Percentiles rank a stretch among this genome's conserved stretches.
Evolutionary conservation across 2,113 vertebrate genomes (phyloP).

Genomic region (Bambusicola thoracicus): DNA sequence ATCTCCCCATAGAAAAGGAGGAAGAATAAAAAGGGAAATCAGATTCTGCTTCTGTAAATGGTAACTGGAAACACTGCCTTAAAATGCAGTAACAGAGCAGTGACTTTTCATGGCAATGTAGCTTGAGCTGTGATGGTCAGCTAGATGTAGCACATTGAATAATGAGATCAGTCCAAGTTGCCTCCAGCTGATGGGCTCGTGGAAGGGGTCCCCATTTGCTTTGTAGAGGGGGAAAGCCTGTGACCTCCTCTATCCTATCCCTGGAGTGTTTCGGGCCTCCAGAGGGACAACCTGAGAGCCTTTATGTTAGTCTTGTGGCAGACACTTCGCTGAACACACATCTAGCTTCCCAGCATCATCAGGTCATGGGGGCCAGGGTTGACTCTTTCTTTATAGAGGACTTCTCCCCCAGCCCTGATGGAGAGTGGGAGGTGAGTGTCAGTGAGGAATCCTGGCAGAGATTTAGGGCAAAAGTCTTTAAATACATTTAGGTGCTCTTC

Average conservation of each 20-base stretch:
- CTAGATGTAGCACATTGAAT: rapidly evolving
- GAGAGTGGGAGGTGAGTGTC: background rate
- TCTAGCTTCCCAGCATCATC: background rate
- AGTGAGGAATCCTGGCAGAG: background rate
- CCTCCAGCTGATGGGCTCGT: background rate
- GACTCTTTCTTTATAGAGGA: background rate
- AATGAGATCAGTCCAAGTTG: background rate
- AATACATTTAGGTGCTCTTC: background rate
- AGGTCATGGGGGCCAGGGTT: background rate
- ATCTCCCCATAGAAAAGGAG: background rate
- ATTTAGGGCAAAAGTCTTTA: background rate
- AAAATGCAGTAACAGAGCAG: background rate
- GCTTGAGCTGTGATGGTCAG: background rate
- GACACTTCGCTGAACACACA: background rate
- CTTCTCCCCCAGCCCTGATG: background rate
- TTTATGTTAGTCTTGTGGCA: background rate
- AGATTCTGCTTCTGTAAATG: background rate
- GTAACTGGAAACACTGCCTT: background rate
- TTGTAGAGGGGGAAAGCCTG: background rate
- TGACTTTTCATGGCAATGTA: rapidly evolving
- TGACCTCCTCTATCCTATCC: background rate
- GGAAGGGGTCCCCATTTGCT: background rate
- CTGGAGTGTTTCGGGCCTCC: background rate
- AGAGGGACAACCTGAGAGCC: rapidly evolving
- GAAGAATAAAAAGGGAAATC: background rate